Evolutionary conservation across 23 tunicate genomes (phyloP).

Genomic region (Clavelina lepadiformis): DNA sequence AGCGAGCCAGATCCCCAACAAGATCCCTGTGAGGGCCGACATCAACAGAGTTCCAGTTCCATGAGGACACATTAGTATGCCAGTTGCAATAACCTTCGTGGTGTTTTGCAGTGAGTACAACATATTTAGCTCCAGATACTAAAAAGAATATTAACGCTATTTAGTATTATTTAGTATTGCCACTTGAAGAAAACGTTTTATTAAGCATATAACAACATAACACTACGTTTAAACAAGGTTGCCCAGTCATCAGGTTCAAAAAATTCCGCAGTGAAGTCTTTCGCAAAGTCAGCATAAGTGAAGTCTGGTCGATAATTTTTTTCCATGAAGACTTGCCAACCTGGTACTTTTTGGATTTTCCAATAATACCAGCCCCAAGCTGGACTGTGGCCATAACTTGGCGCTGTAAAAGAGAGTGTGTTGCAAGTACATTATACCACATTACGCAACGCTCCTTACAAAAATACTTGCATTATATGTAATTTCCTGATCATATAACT

Average conservation of each 20-base stretch:
- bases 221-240: slow-evolving; percentile 42
- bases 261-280: slow-evolving; percentile 52
- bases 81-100: slow-evolving; percentile 85
- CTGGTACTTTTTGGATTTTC: slow-evolving; percentile 4
- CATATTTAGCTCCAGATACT: slow-evolving; percentile 46
- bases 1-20: slow-evolving; percentile 63
- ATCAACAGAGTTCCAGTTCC: slow-evolving; percentile 85
- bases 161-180: background rate
- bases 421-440: too few species aligned
- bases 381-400: slow-evolving; percentile 41
- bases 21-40: slow-evolving; percentile 78
- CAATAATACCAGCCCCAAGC: slow-evolving; percentile 73
- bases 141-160: background rate
- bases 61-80: slow-evolving; percentile 60
- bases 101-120: slow-evolving; percentile 43
- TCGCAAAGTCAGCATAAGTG: slow-evolving; percentile 64
- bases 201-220: background rate
- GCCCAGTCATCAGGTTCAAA: slow-evolving; percentile 82
- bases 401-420: too few species aligned
- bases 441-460: too few species aligned
- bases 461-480: too few species aligned
- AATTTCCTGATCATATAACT: too few species aligned
- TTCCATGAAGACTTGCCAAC: slow-evolving; percentile 42
- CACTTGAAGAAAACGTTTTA: background rate
- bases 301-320: slow-evolving; percentile 59